phyloP scores from a whole-genome alignment of 2,797 vertebrate species.

The Stomatorhinus walkeri region DNA sequence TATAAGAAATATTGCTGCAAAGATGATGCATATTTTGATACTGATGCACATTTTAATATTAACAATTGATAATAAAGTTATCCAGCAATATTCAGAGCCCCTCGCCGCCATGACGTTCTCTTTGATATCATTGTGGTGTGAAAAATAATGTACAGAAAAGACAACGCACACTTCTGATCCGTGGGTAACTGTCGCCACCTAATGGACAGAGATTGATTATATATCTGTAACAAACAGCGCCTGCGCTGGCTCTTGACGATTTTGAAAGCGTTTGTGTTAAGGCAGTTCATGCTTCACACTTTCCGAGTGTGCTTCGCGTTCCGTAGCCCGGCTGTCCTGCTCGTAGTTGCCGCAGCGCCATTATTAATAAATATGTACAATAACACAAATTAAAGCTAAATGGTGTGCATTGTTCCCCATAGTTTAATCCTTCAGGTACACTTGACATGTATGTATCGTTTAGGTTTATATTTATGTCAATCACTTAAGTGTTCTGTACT shows the following conservation, averaged over 20 bases:
- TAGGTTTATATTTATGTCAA: neutral
- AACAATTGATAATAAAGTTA: neutral
- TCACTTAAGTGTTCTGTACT: neutral
- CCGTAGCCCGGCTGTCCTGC: neutral
- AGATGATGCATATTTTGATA: neutral
- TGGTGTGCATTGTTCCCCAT: neutral
- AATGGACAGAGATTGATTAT: slow-evolving; percentile 7
- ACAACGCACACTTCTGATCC: neutral
- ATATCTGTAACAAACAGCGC: neutral
- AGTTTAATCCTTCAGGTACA: neutral
- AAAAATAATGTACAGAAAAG: neutral
- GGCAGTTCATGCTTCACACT: neutral
- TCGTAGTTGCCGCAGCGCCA: neutral
- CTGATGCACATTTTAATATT: neutral
- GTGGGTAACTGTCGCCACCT: slow-evolving; percentile 12
- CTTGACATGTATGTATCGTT: neutral
- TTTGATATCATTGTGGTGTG: neutral
- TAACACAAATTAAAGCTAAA: neutral
- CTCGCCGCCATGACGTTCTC: neutral
- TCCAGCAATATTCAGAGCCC: neutral
- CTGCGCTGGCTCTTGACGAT: neutral
- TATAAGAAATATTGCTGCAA: neutral
- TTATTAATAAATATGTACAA: neutral
- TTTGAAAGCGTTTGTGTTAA: neutral
- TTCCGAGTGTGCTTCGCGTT: neutral